Evolutionary conservation across 2,113 vertebrate genomes (phyloP), one percentile per base, ranked within the genome.

Genomic region (Ursus arctos): DNA sequence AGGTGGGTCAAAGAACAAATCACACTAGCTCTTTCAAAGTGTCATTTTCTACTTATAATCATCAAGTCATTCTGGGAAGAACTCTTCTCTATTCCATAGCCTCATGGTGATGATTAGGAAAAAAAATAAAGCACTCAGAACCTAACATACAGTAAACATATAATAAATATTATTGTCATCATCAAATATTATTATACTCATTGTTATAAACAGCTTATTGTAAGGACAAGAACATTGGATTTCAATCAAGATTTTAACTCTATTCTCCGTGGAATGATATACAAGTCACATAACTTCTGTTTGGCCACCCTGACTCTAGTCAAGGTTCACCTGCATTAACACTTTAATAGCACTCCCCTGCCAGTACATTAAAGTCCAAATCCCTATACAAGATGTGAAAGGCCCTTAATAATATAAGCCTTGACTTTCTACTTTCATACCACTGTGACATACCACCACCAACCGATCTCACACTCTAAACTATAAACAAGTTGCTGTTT

Each of bases 191-290:
- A 53, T 81, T 80, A 88, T 43, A 77, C 14, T 57, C 43, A 59
- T 74, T 63, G 76, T 49, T 67, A 88, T 65, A 43, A 80, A 43
- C 6, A 21, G 28, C 28, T 77, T 80, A 13, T 69, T 76, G 5
- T 49, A 65, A 88, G 31, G 21, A 31, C 40, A 72, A 83, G 36
- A 81, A 72, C 57, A 24, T 0, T 84, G 15, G 15, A 47, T 72
- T 79, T 72, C 91, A 86, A 85, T 74, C 8, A 86, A 33, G 28
- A 67, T 69, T 79, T 96, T 74, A 72, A 86, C 19, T 76, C 79
- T 79, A 33, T 43, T 72, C 49, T 4, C 33, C 81, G 22, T 53
- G 22, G 65, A 90, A 72, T 53, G n/a, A 80, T 40, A 61, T 10
- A 84, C 7, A 16, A 76, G 49, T 51, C 14, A 76, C 19, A 81